Conservation (phyloP, 2,113 vertebrate species). For the Mormyrus lacerda region DNA sequence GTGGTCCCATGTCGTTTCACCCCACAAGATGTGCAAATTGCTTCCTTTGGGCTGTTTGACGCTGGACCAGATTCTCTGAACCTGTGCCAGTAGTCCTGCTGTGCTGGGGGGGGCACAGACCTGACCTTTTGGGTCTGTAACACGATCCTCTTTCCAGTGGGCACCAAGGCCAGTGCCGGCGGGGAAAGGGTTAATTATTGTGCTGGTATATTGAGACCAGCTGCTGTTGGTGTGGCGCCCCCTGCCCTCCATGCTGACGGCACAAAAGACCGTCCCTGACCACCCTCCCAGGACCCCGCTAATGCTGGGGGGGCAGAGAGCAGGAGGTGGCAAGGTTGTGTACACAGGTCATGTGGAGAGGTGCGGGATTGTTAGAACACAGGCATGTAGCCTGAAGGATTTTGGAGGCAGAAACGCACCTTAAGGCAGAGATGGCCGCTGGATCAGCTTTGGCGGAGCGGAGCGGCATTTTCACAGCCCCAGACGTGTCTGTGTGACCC, state of each 20-base stretch:
- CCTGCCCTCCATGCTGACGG: background rate
- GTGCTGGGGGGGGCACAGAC: too few species aligned
- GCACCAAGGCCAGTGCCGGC: background rate
- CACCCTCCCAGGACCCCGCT: constrained; percentile 14
- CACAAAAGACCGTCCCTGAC: constrained; percentile 11
- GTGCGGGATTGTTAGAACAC: background rate
- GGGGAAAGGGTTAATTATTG: constrained; percentile 1
- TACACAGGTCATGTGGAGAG: background rate
- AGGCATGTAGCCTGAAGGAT: background rate
- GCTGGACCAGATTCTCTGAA: background rate
- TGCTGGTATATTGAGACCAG: constrained; percentile 37
- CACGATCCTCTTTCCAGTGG: constrained; percentile 11
- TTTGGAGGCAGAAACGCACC: background rate
- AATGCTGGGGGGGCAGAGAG: background rate
- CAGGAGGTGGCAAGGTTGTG: background rate
- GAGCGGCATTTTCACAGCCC: background rate
- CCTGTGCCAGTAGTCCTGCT: background rate
- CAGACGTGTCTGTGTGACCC: background rate
- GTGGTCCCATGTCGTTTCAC: background rate
- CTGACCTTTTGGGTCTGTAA: background rate
- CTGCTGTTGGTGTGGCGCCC: constrained; percentile 28
- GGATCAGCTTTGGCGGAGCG: background rate
- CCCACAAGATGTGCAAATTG: background rate
- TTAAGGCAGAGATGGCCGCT: background rate
- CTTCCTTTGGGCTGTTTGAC: constrained; percentile 17